A percentile compares a stretch with the other conserved stretches of the same genome.
Evolutionary conservation across 2,797 vertebrate genomes (phyloP).

Genomic region (Micromesistius poutassou): DNA sequence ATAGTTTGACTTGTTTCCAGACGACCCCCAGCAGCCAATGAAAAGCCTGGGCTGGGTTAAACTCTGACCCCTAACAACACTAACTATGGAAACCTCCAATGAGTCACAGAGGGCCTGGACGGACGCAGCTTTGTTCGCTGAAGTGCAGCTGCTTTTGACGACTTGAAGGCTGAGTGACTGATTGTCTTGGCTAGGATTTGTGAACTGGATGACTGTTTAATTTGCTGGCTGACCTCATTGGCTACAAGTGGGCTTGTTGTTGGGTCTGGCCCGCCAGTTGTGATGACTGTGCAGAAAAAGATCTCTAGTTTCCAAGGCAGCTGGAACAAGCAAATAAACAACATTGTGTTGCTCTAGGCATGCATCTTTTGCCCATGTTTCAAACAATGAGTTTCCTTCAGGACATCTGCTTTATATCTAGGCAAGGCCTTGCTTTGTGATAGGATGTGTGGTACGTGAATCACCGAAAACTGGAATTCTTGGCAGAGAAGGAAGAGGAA

Average conservation of each 20-base stretch:
- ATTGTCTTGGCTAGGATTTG: not conserved
- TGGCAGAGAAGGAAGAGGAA: not conserved
- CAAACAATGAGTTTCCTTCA: not conserved
- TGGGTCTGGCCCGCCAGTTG: not conserved
- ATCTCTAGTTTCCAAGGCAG: not conserved
- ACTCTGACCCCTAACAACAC: conserved; percentile 52
- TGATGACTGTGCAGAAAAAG: conserved; percentile 29
- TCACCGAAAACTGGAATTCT: not conserved
- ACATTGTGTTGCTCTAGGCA: not conserved
- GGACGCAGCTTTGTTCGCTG: conserved; percentile 43
- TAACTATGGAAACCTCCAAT: conserved; percentile 40
- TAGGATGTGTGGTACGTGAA: not conserved
- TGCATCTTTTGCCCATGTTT: not conserved
- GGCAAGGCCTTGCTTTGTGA: not conserved
- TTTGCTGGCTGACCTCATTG: conserved; percentile 32
- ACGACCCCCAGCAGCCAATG: conserved; percentile 18
- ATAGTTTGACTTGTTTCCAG: conserved; percentile 25
- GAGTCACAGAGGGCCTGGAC: conserved; percentile 46
- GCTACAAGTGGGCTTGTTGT: conserved; percentile 11
- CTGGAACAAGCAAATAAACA: not conserved
- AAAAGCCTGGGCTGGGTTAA: conserved; percentile 35
- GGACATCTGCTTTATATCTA: not conserved
- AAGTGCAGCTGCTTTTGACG: conserved; percentile 7
- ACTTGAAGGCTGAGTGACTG: too few species aligned
- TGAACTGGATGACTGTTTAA: conserved; percentile 13